phyloP scores from a whole-genome alignment of 1,140 invertebrate genomes.

The Leptinotarsa undecemlineata region DNA sequence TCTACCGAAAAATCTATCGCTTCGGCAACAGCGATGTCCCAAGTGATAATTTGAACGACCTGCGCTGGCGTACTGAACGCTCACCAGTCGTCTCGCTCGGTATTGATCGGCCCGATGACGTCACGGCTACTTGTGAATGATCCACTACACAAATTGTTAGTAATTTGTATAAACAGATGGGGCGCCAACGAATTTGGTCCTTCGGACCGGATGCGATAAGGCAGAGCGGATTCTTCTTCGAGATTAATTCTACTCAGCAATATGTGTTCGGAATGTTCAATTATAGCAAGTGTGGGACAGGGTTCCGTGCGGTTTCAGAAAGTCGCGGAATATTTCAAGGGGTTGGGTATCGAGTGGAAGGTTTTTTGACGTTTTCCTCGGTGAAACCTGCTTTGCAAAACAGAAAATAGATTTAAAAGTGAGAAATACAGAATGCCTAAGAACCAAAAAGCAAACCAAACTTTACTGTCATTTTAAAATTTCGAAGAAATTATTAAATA shows the following conservation, averaged over 20 bases:
- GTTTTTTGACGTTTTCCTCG: too few species aligned
- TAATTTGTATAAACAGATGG: conserved; percentile 38
- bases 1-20: background rate
- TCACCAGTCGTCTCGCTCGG: conserved; percentile 34
- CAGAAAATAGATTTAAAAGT: too few species aligned
- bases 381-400: too few species aligned
- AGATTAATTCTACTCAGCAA: conserved; percentile 24
- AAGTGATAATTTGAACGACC: conserved; percentile 44
- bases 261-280: conserved; percentile 25
- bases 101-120: conserved; percentile 52
- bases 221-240: background rate
- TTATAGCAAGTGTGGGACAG: conserved; percentile 22
- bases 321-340: too few species aligned
- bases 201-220: conserved; percentile 10
- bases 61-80: conserved; percentile 33
- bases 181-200: conserved; percentile 17
- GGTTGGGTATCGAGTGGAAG: too few species aligned
- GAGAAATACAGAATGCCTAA: too few species aligned
- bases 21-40: conserved; percentile 28
- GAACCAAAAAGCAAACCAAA: too few species aligned
- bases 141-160: conserved; percentile 46
- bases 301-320: too few species aligned
- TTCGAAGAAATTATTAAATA: too few species aligned
- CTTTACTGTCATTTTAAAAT: too few species aligned
- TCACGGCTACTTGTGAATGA: conserved; percentile 52